A percentile compares a stretch with the other conserved stretches of the same genome.
These are phyloP conservation scores for Vireo griseus DNA, from an alignment of 2,797 vertebrate species.

Conservation along the genomic window DNA sequence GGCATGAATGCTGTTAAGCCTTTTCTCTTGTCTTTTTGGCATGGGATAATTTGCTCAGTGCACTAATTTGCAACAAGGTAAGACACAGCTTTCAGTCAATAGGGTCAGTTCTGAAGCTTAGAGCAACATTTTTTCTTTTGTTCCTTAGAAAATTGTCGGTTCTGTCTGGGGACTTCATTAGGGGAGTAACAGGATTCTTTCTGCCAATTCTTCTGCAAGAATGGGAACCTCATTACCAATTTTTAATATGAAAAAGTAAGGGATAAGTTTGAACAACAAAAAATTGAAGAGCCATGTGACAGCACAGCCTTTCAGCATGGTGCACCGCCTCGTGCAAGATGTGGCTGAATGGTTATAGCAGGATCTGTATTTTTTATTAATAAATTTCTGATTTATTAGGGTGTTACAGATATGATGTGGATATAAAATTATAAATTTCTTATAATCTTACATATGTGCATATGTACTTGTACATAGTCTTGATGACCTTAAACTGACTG, in stretches of 20 bases:
- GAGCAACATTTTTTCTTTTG: constrained; percentile 9
- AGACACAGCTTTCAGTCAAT: background rate
- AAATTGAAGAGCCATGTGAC: background rate
- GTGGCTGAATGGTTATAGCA: background rate
- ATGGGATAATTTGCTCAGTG: background rate
- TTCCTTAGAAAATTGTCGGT: background rate
- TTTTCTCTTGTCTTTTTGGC: background rate
- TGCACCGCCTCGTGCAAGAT: background rate
- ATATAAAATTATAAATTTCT: background rate
- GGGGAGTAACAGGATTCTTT: constrained; percentile 16
- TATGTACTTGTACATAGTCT: background rate
- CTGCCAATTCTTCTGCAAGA: background rate
- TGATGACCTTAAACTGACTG: background rate
- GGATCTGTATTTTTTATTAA: background rate
- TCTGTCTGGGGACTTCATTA: constrained; percentile 43
- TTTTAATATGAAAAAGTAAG: constrained; percentile 26
- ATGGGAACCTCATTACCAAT: background rate
- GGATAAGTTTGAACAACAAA: background rate
- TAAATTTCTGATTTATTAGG: background rate
- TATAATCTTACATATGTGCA: background rate
- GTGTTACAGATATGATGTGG: background rate
- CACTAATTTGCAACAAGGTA: background rate
- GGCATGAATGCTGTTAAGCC: background rate
- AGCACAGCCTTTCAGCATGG: background rate
- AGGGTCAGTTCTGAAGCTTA: background rate